These are phyloP conservation scores for Drosophila sturtevanti DNA, from an alignment of 1,140 invertebrate genomes.

Conservation along the genomic window DNA sequence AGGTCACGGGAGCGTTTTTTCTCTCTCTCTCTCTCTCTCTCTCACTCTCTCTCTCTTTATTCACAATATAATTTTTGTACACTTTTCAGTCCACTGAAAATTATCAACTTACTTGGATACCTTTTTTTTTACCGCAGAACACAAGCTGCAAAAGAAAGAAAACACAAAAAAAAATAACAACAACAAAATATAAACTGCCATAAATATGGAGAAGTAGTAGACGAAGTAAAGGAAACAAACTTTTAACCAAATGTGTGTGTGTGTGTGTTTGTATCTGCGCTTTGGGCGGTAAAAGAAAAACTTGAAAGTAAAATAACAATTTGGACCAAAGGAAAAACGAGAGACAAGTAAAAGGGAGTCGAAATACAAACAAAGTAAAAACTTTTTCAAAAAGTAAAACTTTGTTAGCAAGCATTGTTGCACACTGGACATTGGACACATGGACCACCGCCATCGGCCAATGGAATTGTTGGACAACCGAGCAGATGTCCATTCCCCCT, in stretches of 20 bases:
- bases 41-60: not conserved
- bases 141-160: constrained; percentile 8
- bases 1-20: constrained; percentile 94
- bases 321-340: constrained; percentile 55
- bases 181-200: constrained; percentile 66
- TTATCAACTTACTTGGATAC: constrained; percentile 4
- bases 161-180: constrained; percentile 13
- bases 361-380: constrained; percentile 65
- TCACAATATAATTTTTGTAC: no score
- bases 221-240: constrained; percentile 31
- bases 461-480: constrained; percentile 47
- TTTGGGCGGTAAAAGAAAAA: constrained; percentile 50
- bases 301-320: constrained; percentile 74
- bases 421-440: not conserved
- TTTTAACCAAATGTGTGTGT: constrained; percentile 35
- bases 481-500: constrained; percentile 66
- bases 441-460: not conserved
- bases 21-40: constrained; percentile 6
- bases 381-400: constrained; percentile 47
- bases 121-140: constrained; percentile 12
- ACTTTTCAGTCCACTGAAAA: not conserved
- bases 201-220: constrained; percentile 54
- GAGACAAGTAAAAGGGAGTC: constrained; percentile 22
- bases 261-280: constrained; percentile 36
- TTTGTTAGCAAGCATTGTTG: constrained; percentile 37